phyloP scores from a whole-genome alignment of 1,140 invertebrate genomes.

The Pinna nobilis region DNA sequence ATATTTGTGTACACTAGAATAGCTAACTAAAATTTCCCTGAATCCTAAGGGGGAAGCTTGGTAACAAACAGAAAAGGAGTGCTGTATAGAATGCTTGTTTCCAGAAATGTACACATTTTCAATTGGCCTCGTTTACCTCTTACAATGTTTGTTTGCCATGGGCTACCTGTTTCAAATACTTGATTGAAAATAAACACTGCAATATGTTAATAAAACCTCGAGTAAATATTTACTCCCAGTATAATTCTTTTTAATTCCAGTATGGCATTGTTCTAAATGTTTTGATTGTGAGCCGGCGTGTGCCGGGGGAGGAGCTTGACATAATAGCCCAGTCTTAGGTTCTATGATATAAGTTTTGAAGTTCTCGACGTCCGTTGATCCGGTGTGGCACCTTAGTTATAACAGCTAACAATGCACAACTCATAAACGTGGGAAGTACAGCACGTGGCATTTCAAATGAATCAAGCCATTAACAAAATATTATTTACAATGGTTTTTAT shows the following conservation, averaged over 20 bases:
- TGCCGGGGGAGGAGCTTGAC: conserved; percentile 7
- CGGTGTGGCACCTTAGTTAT: conserved; percentile 14
- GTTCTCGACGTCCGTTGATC: conserved; percentile 1
- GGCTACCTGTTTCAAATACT: conserved; percentile 27
- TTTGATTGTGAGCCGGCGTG: neutral
- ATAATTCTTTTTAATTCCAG: conserved; percentile 20
- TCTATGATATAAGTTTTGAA: neutral
- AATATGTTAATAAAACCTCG: conserved; percentile 46
- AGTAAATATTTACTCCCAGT: conserved; percentile 37
- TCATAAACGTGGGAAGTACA: conserved; percentile 15
- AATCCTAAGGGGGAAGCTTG: too few relatives aligned
- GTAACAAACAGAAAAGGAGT: too few relatives aligned
- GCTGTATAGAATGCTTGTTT: too few relatives aligned
- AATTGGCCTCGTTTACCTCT: too few relatives aligned
- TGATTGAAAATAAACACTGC: conserved; percentile 42
- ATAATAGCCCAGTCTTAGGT: conserved; percentile 14
- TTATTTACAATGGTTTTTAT: conserved; percentile 12
- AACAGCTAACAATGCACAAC: conserved; percentile 14
- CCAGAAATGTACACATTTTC: too few relatives aligned
- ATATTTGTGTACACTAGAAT: too few relatives aligned
- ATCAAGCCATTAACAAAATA: conserved; percentile 2
- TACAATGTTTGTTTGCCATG: conserved; percentile 23
- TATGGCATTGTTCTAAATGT: conserved; percentile 9
- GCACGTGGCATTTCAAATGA: conserved; percentile 19
- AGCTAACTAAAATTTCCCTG: too few relatives aligned